phyloP scores from a whole-genome alignment of 2,113 vertebrate genomes.

The Caloenas nicobarica region DNA sequence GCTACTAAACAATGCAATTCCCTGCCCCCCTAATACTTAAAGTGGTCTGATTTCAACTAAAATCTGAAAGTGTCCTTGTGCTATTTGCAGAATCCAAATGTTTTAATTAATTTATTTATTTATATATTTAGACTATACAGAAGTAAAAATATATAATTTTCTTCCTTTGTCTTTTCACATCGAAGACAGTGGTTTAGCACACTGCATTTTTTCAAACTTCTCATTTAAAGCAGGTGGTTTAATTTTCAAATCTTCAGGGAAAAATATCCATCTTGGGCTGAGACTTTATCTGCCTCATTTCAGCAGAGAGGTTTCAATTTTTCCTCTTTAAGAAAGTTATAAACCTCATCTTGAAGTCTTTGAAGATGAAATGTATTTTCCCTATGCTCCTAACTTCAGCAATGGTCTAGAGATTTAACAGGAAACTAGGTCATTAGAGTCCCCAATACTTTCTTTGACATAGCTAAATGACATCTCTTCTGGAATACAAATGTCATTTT shows the following conservation, averaged over 20 bases:
- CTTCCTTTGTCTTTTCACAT: neutral
- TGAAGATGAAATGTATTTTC: conserved; percentile 48
- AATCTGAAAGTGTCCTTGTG: neutral
- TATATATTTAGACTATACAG: neutral
- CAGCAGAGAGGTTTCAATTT: conserved; percentile 39
- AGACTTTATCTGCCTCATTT: conserved; percentile 43
- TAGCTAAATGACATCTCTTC: conserved; percentile 51
- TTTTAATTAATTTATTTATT: neutral
- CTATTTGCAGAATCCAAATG: neutral
- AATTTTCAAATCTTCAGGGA: conserved; percentile 45
- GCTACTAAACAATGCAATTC: neutral
- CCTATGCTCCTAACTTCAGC: conserved; percentile 39
- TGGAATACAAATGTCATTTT: conserved; percentile 48
- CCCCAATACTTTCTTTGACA: conserved; percentile 41
- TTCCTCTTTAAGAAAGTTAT: conserved; percentile 37
- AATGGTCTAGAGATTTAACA: conserved; percentile 57
- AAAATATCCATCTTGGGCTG: conserved; percentile 26
- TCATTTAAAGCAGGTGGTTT: conserved; percentile 5
- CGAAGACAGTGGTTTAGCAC: neutral
- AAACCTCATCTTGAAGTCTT: conserved; percentile 54
- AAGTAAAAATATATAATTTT: neutral
- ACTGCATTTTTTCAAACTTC: neutral
- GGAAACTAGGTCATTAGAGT: conserved; percentile 62
- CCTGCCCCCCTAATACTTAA: neutral
- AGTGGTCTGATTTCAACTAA: neutral